Percentiles rank a stretch among this genome's conserved stretches.
Conservation (phyloP, 2,888 invertebrate species). For the Meloe dianella region DNA sequence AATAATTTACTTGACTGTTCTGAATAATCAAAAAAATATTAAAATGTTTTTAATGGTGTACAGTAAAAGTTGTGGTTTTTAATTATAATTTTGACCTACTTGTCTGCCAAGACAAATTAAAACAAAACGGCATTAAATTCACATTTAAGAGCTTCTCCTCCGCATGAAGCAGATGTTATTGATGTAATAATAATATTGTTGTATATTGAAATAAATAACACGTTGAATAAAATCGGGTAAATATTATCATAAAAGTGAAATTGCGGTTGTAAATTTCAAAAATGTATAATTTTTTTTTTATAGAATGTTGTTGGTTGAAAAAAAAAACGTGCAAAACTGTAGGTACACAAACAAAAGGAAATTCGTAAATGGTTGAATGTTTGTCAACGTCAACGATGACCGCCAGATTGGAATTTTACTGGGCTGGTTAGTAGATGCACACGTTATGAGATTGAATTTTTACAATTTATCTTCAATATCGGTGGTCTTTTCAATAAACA, state of each 20-base stretch:
- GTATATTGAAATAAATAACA: not conserved
- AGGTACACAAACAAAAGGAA: slow-evolving; percentile 48
- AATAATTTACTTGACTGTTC: slow-evolving; percentile 33
- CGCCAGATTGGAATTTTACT: slow-evolving; percentile 1
- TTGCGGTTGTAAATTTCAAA: not conserved
- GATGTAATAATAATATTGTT: not conserved
- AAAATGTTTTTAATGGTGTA: slow-evolving; percentile 20
- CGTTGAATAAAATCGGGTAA: not conserved
- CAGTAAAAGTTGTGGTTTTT: slow-evolving; percentile 30
- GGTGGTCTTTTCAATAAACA: slow-evolving; percentile 54
- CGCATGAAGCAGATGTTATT: slow-evolving; percentile 8
- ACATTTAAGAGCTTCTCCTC: not conserved
- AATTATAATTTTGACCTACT: slow-evolving; percentile 24
- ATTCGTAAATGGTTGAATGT: slow-evolving; percentile 48
- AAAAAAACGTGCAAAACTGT: slow-evolving; percentile 44
- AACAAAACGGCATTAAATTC: not conserved
- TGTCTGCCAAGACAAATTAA: not conserved
- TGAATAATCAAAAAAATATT: slow-evolving; percentile 16
- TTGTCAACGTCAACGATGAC: slow-evolving; percentile 48
- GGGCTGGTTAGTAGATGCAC: slow-evolving; percentile 55
- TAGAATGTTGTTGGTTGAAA: slow-evolving; percentile 15
- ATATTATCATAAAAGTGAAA: not conserved
- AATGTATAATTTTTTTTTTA: not conserved
- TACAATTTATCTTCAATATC: slow-evolving; percentile 56
- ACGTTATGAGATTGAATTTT: slow-evolving; percentile 56